These are phyloP conservation scores for Zaprionus camerounensis DNA, from an alignment of 1,140 invertebrate genomes.

Conservation along the genomic window DNA sequence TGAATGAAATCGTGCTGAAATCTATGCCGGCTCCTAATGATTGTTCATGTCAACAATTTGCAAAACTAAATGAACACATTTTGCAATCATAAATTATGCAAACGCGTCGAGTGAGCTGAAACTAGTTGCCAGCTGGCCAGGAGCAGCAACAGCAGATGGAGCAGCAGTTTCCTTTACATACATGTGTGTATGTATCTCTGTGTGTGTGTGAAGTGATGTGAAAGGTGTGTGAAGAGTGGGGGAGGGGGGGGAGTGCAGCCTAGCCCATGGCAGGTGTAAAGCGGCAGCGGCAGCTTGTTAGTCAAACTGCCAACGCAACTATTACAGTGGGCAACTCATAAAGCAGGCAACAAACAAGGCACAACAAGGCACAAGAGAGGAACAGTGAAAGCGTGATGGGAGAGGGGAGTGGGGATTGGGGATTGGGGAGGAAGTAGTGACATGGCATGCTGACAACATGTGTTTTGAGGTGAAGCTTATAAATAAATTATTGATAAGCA, in stretches of 20 bases:
- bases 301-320: slow-evolving; percentile 70
- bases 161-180: not conserved
- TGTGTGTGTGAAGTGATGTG: slow-evolving; percentile 12
- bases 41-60: slow-evolving; percentile 82
- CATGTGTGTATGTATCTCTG: slow-evolving; percentile 10
- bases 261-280: slow-evolving; percentile 52
- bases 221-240: slow-evolving; percentile 9
- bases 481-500: slow-evolving; percentile 83
- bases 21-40: slow-evolving; percentile 75
- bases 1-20: slow-evolving; percentile 62
- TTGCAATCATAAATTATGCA: slow-evolving; percentile 82
- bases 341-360: slow-evolving; percentile 37
- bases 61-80: slow-evolving; percentile 83
- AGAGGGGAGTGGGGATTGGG: not conserved
- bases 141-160: slow-evolving; percentile 13
- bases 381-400: not conserved
- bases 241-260: not conserved
- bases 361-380: not conserved
- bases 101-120: slow-evolving; percentile 48
- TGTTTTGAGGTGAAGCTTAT: slow-evolving; percentile 82
- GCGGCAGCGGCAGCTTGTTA: slow-evolving; percentile 69
- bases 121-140: slow-evolving; percentile 30
- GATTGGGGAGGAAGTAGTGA: slow-evolving; percentile 34
- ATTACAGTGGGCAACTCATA: slow-evolving; percentile 63
- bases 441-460: slow-evolving; percentile 77